Evolutionary conservation across 2,113 vertebrate species (phyloP).

Genomic region (Aepyceros melampus): DNA sequence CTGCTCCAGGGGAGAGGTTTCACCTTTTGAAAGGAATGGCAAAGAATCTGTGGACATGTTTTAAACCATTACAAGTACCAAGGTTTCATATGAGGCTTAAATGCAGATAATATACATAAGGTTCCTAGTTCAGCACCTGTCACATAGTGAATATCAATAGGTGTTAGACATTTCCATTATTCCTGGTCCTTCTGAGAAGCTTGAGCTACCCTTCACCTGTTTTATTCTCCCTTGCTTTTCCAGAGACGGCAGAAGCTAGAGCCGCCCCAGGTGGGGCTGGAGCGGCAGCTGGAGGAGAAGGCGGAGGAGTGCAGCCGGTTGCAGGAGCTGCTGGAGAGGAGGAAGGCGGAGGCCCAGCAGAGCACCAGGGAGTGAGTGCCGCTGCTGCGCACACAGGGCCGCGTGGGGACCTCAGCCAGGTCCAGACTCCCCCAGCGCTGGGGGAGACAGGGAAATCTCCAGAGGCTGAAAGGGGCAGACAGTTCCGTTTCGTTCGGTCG

Average conservation of each 20-base stretch:
- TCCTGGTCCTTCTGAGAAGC: background rate
- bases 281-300: slow-evolving; percentile 84
- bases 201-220: background rate
- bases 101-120: background rate
- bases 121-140: background rate
- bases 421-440: background rate
- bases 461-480: slow-evolving; percentile 79
- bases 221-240: background rate
- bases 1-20: background rate
- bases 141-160: background rate
- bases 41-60: background rate
- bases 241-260: slow-evolving; percentile 80
- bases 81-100: background rate
- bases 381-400: accelerated
- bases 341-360: slow-evolving; percentile 85
- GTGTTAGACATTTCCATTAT: background rate
- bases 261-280: slow-evolving; percentile 70
- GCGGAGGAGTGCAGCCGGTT: slow-evolving; percentile 86
- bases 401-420: background rate
- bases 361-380: slow-evolving; percentile 86
- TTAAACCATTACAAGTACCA: background rate
- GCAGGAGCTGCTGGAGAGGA: slow-evolving; percentile 83
- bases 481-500: too few relatives aligned
- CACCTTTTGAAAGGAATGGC: background rate
- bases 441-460: slow-evolving; percentile 78